Evolutionary conservation across 2,113 vertebrate genomes (phyloP).

Genomic region (Origma solitaria): DNA sequence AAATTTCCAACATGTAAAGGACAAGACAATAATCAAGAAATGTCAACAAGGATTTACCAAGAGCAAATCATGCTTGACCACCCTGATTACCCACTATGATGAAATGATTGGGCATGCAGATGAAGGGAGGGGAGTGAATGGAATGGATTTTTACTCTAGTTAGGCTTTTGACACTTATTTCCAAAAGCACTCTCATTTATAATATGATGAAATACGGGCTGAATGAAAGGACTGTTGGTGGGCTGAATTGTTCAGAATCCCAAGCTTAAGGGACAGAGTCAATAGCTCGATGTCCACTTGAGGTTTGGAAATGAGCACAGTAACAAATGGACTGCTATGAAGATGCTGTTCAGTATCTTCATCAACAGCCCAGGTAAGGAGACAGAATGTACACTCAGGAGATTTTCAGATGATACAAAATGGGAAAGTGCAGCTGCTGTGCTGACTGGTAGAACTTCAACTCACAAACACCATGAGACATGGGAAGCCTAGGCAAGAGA

Average conservation of each 20-base stretch:
- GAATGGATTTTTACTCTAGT: not conserved
- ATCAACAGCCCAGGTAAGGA: not conserved
- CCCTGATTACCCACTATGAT: not conserved
- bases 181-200: not conserved
- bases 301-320: not conserved
- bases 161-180: not conserved
- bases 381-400: not conserved
- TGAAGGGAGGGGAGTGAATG: not conserved
- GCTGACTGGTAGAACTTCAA: not conserved
- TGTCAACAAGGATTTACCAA: not conserved
- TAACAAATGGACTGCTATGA: not conserved
- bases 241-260: not conserved
- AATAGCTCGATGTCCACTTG: not conserved
- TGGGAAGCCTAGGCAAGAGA: not conserved
- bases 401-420: not conserved
- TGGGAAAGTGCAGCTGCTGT: rapidly evolving
- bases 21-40: conserved; percentile 1
- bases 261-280: not conserved
- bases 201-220: not conserved
- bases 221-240: not conserved
- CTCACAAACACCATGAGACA: not conserved
- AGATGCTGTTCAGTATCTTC: not conserved
- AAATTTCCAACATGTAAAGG: conserved; percentile 28
- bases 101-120: not conserved
- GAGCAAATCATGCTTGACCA: not conserved